Conservation (phyloP, 2,888 invertebrate species). For the Hartigia nigra region DNA sequence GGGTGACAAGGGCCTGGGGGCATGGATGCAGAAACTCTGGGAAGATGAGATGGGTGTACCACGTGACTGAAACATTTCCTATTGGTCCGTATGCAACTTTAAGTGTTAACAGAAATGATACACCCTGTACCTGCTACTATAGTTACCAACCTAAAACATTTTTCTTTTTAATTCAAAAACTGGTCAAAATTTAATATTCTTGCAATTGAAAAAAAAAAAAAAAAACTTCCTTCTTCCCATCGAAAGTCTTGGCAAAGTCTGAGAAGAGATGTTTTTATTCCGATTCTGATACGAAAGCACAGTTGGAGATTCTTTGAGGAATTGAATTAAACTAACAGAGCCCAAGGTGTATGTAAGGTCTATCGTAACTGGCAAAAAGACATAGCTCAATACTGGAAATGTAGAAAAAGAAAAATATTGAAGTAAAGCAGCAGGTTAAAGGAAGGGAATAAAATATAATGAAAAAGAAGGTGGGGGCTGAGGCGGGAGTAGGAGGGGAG, state of each 20-base stretch:
- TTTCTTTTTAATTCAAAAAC: neutral
- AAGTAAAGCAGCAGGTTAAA: neutral
- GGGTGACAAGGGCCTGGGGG: neutral
- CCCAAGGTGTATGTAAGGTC: neutral
- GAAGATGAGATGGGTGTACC: neutral
- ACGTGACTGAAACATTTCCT: neutral
- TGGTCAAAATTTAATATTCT: neutral
- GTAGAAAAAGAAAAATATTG: neutral
- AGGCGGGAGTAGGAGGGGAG: neutral
- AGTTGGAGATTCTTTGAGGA: neutral
- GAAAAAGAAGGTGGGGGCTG: too few relatives aligned
- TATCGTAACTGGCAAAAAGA: too few relatives aligned
- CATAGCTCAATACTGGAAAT: constrained; percentile 8
- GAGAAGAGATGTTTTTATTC: neutral
- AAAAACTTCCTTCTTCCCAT: too few relatives aligned
- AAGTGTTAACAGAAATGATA: neutral
- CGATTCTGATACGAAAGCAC: neutral
- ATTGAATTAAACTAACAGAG: neutral
- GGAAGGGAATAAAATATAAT: constrained; percentile 8
- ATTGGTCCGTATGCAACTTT: neutral
- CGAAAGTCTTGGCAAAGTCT: too few relatives aligned
- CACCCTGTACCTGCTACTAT: neutral
- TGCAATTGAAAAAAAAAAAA: neutral
- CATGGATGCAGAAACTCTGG: neutral
- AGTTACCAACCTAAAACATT: neutral